These are phyloP conservation scores for Meriones psammophilus DNA, from an alignment of 2,797 vertebrate species.

Conservation along the genomic window DNA sequence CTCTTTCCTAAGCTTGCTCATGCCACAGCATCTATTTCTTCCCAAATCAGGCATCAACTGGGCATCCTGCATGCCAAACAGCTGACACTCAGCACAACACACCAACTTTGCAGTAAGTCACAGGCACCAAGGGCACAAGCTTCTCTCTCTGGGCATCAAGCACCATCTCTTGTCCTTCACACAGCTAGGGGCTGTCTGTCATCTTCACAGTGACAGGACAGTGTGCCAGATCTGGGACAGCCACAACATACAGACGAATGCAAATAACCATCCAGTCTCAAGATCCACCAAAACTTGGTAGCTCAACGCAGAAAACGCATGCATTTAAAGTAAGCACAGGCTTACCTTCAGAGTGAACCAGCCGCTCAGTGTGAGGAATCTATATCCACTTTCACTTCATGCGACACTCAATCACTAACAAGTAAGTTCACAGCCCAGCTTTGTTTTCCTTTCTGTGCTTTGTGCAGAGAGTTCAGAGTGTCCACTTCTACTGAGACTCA, in stretches of 20 bases:
- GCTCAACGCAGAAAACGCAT: not conserved
- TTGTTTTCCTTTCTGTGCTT: not conserved
- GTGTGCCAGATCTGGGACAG: not conserved
- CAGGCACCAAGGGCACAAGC: constrained; percentile 12
- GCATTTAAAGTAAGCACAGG: not conserved
- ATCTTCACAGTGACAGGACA: not conserved
- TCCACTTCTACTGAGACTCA: not conserved
- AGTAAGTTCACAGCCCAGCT: not conserved
- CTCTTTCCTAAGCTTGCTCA: constrained; percentile 75
- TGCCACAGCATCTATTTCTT: constrained; percentile 77
- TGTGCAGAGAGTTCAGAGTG: not conserved
- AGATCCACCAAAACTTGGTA: not conserved
- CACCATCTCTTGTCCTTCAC: not conserved
- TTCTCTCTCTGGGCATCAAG: constrained; percentile 4
- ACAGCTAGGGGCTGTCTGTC: not conserved
- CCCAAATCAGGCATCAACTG: constrained; percentile 80
- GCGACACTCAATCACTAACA: not conserved
- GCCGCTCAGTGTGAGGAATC: not conserved
- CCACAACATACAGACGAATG: not conserved
- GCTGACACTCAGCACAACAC: not conserved
- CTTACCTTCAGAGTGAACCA: not conserved
- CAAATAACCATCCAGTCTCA: not conserved
- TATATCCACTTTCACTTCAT: not conserved
- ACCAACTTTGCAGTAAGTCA: constrained; percentile 32
- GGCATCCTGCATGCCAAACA: constrained; percentile 64